phyloP scores from a whole-genome alignment of 1,140 invertebrate genomes.

The Calephelis virginiensis region DNA sequence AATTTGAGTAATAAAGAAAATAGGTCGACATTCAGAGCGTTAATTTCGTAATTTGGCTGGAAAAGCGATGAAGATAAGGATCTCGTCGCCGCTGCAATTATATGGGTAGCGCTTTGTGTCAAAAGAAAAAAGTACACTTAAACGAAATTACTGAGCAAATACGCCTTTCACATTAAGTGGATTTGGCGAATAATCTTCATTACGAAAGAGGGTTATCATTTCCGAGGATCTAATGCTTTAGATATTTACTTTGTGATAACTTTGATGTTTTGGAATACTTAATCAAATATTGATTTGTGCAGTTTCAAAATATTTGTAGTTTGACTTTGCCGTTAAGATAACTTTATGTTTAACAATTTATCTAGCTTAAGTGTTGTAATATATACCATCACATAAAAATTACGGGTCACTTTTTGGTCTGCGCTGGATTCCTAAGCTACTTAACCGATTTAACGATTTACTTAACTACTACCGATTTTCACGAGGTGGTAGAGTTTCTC shows the following conservation, averaged over 20 bases:
- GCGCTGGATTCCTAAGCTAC: no score
- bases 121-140: conserved; percentile 57
- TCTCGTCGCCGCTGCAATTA: conserved; percentile 60
- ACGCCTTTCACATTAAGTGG: conserved; percentile 39
- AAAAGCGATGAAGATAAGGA: conserved; percentile 58
- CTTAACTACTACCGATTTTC: no score
- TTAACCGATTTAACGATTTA: no score
- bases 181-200: conserved; percentile 31
- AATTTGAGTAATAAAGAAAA: conserved; percentile 36
- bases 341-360: no score
- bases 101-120: conserved; percentile 50
- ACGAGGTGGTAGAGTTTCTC: no score
- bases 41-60: conserved; percentile 56
- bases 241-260: not conserved
- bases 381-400: no score
- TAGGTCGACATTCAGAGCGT: conserved; percentile 36
- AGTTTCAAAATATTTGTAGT: no score
- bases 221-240: not conserved
- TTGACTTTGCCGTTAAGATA: no score
- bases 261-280: not conserved
- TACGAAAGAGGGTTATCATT: conserved; percentile 6
- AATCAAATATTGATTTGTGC: no score
- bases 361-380: no score
- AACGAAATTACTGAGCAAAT: conserved; percentile 58
- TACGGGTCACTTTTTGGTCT: no score